phyloP scores from a whole-genome alignment of 2,888 invertebrate genomes.

The Campoletis raptor region DNA sequence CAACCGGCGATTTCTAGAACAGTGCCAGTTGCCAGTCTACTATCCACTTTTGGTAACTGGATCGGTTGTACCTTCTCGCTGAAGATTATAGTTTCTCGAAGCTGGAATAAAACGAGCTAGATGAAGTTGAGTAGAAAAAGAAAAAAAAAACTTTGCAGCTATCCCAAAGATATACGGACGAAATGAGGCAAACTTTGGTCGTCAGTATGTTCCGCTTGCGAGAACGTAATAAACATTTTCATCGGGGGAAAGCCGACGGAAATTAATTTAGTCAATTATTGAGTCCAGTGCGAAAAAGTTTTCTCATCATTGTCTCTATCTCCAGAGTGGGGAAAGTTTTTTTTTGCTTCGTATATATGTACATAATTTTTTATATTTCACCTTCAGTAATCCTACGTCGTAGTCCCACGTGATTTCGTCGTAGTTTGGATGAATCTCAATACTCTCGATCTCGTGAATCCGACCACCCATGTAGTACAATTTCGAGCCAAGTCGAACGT shows the following conservation, averaged over 20 bases:
- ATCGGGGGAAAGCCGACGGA: constrained; percentile 6
- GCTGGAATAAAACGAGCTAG: constrained; percentile 65
- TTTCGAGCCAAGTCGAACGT: constrained; percentile 73
- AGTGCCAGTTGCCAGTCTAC: constrained; percentile 55
- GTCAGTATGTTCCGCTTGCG: constrained; percentile 29
- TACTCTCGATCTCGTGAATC: constrained; percentile 70
- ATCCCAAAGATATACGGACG: constrained; percentile 4
- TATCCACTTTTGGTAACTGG: constrained; percentile 65
- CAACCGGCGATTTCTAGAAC: constrained; percentile 74
- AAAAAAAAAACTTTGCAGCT: constrained; percentile 10
- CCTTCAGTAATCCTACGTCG: constrained; percentile 76
- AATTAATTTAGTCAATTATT: constrained; percentile 45
- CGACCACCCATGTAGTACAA: constrained; percentile 74
- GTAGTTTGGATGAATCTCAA: constrained; percentile 75
- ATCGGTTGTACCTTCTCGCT: constrained; percentile 71
- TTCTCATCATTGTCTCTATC: constrained; percentile 49
- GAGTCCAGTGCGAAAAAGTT: constrained; percentile 46
- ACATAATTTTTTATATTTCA: constrained; percentile 52
- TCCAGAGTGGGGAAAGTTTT: neutral
- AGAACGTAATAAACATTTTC: constrained; percentile 51
- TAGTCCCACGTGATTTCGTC: constrained; percentile 73
- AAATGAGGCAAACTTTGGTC: constrained; percentile 55
- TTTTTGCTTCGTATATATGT: neutral
- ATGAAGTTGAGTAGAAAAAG: constrained; percentile 26
- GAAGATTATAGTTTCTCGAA: constrained; percentile 68